Base-by-base conservation (phyloP, 2,113 vertebrate species). In the Corapipo altera region DNA sequence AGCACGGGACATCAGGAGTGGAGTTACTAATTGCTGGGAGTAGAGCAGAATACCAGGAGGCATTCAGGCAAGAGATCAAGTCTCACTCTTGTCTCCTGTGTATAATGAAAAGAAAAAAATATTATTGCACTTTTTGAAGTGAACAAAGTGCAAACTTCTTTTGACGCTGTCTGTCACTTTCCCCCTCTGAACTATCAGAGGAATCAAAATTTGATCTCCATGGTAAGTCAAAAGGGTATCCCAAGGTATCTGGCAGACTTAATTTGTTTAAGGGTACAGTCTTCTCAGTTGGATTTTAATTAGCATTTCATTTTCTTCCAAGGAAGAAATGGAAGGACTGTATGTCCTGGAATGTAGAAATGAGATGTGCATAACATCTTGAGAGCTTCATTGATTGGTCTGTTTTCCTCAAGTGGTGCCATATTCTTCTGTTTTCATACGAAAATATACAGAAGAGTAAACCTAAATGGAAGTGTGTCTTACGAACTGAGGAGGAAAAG, bases 201-300 rank as follows among this genome's bases (percentile, higher is more conserved):
- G 27, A 81, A 44, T 72, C 62, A 88, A 88, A 89, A 88, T 88
- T 49, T 15, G 10, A 62, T 57, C 33, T 46, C 55, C 59, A 52
- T 3, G 2, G 35, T 57, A 89, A 93, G 64, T 41, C 92, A 89
- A 92, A 94, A 84, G 33, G 33, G 32, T 19, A 37, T 67, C 41
- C 43, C 58, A 77, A 71, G 19, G 27, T 80, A 92, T 72, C 32
- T n/a, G 39, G 52, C 11, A 83, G 44, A 78, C 80, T 71, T 94
- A 37, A 77, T 67, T 85, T 83, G 21, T 67, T 85, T 85, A 75
- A 90, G 35, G 28, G 35, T 82, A 59, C 73, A 84, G 17, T 73
- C 20, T 83, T 83, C 82, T 91, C 46, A 58, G 32, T 12, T 75
- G 59, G 35, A 12, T 78, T 95, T 95, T 91, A 93, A 96, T 75